Conservation (phyloP, 2,113 vertebrate species). For the Proterorhinus semilunaris region DNA sequence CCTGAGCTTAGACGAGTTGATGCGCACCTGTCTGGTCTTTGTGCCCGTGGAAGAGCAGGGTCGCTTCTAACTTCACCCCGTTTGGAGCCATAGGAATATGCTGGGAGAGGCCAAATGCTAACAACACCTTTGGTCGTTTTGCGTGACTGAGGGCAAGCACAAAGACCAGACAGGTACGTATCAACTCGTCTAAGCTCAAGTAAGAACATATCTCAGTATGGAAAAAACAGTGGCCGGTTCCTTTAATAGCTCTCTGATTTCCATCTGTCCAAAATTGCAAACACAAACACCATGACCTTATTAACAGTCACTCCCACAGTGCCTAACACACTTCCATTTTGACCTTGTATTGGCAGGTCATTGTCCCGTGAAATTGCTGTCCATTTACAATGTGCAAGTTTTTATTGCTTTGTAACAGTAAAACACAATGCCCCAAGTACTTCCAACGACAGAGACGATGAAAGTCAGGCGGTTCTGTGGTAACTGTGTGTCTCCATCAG, state of each 20-base stretch:
- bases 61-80: too few relatives aligned
- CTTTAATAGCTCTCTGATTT: not conserved
- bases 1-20: too few relatives aligned
- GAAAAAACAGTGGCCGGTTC: too few relatives aligned
- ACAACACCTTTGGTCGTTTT: too few relatives aligned
- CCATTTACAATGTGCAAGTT: conserved; percentile 52
- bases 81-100: too few relatives aligned
- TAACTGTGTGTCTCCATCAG: conserved; percentile 45
- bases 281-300: conserved; percentile 39
- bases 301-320: conserved; percentile 12
- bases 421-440: conserved; percentile 9
- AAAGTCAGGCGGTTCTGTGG: conserved; percentile 28
- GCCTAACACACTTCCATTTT: conserved; percentile 37
- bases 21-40: too few relatives aligned
- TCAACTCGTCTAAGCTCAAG: too few relatives aligned
- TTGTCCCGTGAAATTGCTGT: conserved; percentile 49
- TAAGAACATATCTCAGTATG: too few relatives aligned
- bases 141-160: too few relatives aligned
- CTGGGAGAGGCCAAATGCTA: too few relatives aligned
- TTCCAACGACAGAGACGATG: conserved; percentile 26
- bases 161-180: too few relatives aligned
- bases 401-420: not conserved
- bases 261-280: not conserved
- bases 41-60: too few relatives aligned
- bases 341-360: conserved; percentile 46